Evolutionary conservation across 2,888 invertebrate genomes (phyloP), one percentile per base, ranked within the genome.

Genomic region (Ramazzottius varieornatus): DNA sequence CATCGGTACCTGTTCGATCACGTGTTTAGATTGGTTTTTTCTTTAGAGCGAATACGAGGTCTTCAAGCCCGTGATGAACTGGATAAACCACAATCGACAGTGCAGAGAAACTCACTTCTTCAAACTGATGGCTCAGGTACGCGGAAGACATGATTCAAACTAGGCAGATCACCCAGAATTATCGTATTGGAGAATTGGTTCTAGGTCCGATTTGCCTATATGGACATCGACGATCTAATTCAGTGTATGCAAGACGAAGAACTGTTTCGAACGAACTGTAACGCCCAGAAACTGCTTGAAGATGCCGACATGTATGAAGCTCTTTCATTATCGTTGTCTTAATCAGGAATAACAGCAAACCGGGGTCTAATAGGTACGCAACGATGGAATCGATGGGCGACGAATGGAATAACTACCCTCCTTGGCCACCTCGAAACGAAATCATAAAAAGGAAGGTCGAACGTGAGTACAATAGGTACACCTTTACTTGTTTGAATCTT

Each of bases 341-440:
- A n/a, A n/a, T n/a, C n/a, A n/a, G n/a, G n/a, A n/a, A n/a, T n/a
- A n/a, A n/a, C n/a, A n/a, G n/a, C n/a, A n/a, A n/a, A n/a, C n/a
- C n/a, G n/a, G n/a, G n/a, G 40, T 29, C 8, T 54, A 16, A 29
- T 29, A 54, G 54, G 54, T 54, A 54, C 54, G 54, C 54, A 8
- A 54, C 54, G 4, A 54, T 54, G 54, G 54, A 54, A 54, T 54
- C 54, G 4, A 54, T 54, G 54, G 54, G 54, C 54, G 54, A 54
- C 24, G n/a, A 54, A 54, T 54, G 54, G 54, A 24, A 4, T 4
- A 54, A 54, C 24, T 54, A 54, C 29, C 54, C 54, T 4, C 54
- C 54, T 4, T 54, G 54, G 54, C 54, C 54, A 8, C 54, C 54
- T 4, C 13, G 54, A 24, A 54, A 54, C 29, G 54, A 54, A 8